Conservation (phyloP, 1,140 invertebrate species). For the Pomacea maculata region DNA sequence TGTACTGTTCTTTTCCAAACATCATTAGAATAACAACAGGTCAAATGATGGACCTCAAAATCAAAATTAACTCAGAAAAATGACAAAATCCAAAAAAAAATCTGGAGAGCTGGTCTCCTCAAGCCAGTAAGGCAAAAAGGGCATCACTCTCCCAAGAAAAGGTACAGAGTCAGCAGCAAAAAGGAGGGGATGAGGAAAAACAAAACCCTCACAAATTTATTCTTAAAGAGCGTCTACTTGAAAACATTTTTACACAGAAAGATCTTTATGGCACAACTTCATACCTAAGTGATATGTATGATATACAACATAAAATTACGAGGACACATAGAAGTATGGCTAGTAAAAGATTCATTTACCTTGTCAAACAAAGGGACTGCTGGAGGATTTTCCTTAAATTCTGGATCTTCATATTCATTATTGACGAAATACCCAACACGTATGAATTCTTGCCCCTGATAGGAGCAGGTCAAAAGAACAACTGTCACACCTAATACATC, state of each 20-base stretch:
- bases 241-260: background rate
- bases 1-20: too few relatives aligned
- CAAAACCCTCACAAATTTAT: too few relatives aligned
- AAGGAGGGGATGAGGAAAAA: too few relatives aligned
- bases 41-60: background rate
- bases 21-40: background rate
- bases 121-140: too few relatives aligned
- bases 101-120: background rate
- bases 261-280: background rate
- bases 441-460: constrained; percentile 93
- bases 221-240: too few relatives aligned
- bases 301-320: background rate
- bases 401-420: constrained; percentile 94
- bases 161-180: too few relatives aligned
- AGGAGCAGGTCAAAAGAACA: constrained; percentile 94
- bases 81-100: background rate
- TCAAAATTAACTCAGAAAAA: background rate
- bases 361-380: constrained; percentile 92
- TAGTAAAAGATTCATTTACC: constrained; percentile 64
- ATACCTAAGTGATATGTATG: background rate
- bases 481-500: constrained; percentile 98
- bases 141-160: too few relatives aligned
- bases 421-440: constrained; percentile 99
- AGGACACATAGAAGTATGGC: background rate
- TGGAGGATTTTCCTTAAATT: constrained; percentile 94